Evolutionary conservation across 1,140 invertebrate species (phyloP).

Genomic region (Lasaia peninsularis): DNA sequence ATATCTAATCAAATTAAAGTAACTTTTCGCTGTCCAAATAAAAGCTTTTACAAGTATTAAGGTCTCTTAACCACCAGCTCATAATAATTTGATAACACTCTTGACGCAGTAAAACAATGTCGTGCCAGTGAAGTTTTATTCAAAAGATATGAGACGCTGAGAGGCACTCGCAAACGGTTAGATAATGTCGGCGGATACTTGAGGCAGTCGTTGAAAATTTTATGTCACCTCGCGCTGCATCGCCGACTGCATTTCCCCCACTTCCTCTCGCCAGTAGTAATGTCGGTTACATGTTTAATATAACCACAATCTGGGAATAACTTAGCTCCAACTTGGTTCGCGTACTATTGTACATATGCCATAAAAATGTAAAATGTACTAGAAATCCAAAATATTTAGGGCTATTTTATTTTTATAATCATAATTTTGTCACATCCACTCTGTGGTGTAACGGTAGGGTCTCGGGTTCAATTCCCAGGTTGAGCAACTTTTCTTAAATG

Average conservation of each 20-base stretch:
- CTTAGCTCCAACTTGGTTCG: background rate
- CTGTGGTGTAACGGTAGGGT: too few relatives aligned
- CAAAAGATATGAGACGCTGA: slow-evolving; percentile 64
- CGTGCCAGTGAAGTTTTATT: slow-evolving; percentile 49
- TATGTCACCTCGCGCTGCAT: slow-evolving; percentile 65
- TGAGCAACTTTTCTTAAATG: too few relatives aligned
- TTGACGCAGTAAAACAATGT: slow-evolving; percentile 9
- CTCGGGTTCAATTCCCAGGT: too few relatives aligned
- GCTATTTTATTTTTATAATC: too few relatives aligned
- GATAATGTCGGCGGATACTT: slow-evolving; percentile 68
- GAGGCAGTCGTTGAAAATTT: slow-evolving; percentile 68
- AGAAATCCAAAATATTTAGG: too few relatives aligned
- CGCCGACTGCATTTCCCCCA: slow-evolving; percentile 48
- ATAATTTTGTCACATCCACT: too few relatives aligned
- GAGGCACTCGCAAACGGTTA: slow-evolving; percentile 65
- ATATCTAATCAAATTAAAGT: background rate
- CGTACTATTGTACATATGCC: too few relatives aligned
- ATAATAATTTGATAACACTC: slow-evolving; percentile 15
- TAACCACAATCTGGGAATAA: background rate
- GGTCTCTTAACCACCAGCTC: slow-evolving; percentile 1
- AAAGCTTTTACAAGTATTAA: slow-evolving; percentile 11
- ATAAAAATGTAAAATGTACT: too few relatives aligned
- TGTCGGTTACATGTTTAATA: slow-evolving; percentile 5
- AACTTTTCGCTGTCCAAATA: background rate
- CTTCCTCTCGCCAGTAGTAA: slow-evolving; percentile 25